These are phyloP conservation scores for Heliornis fulica DNA, from an alignment of 2,113 vertebrate genomes.

Conservation along the genomic window DNA sequence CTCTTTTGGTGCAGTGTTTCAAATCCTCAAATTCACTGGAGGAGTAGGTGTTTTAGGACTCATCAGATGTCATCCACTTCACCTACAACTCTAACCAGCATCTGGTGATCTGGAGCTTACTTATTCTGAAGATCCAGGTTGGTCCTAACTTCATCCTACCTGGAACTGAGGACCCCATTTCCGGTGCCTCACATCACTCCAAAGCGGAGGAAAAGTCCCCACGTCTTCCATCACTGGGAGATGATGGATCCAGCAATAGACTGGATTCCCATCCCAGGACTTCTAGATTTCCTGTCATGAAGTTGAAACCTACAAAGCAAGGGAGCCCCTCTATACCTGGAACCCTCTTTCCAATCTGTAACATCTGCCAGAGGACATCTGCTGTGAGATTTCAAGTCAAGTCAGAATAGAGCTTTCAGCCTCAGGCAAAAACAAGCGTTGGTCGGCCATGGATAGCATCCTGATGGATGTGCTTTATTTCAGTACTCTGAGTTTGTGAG, in stretches of 20 bases:
- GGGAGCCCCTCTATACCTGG: neutral
- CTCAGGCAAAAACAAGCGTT: neutral
- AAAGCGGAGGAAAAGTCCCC: neutral
- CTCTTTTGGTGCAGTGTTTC: neutral
- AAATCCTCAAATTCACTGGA: neutral
- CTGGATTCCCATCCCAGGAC: neutral
- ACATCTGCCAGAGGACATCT: neutral
- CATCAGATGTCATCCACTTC: neutral
- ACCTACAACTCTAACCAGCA: neutral
- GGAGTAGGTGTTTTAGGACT: neutral
- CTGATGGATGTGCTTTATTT: neutral
- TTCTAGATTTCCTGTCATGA: neutral
- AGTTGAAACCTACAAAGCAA: neutral
- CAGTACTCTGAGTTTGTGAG: neutral
- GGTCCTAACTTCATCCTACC: neutral
- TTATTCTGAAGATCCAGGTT: neutral
- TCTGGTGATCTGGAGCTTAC: neutral
- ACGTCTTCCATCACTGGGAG: rapidly evolving
- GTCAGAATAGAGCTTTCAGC: neutral
- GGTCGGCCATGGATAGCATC: neutral
- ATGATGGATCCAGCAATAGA: neutral
- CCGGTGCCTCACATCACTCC: neutral
- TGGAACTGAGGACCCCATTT: neutral
- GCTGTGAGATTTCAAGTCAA: neutral
- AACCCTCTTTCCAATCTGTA: neutral